Base-by-base conservation (phyloP, 2,888 invertebrate genomes). In the Stramonita haemastoma region DNA sequence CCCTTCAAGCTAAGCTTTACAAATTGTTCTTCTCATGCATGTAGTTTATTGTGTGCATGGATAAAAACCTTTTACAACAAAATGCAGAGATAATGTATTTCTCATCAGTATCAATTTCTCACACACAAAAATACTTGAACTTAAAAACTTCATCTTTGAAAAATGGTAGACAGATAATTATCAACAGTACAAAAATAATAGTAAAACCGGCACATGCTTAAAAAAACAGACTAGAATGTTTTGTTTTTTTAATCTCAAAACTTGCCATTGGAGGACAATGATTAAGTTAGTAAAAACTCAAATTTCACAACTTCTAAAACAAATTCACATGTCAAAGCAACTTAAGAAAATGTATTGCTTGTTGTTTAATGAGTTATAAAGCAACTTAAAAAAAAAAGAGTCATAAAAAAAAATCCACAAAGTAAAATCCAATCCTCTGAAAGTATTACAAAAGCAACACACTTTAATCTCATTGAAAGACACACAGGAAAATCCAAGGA, bases 261-360 rank as follows among this genome's bases (percentile, higher is more conserved):
- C 26, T 26, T 83, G 81, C 81, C 81, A 46, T 36, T 83, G 81
- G 81, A 83, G 81, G 81, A 83, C 81, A 83, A 46, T 83, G 81
- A 15, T 83, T 5, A 36, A 83, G 81, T 83, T 83, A 83, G 29
- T 83, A 46, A 83, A 66, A 83, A 83, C 36, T 79, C 79, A 79
- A 79, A 79, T 32, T 32, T 79, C 77, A 83, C 46, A 46, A 15
- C 29, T 83, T 22, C 36, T 46, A 83, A 32, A 32, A 36, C 26
- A 22, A 83, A 22, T 46, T 22, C 36, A 83, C 81, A 26, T 26
- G 22, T 83, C 81, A 83, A 83, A 83, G 81, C 81, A 83, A 83
- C 81, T 83, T 46, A 83, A 83, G 29, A 26, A 22, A 29, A 83
- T 46, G 22, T 13, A 36, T n/a, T 22, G 81, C 36, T 83, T 22